Base-by-base conservation (phyloP, 1,140 invertebrate species). In the Carposina sasakii region DNA sequence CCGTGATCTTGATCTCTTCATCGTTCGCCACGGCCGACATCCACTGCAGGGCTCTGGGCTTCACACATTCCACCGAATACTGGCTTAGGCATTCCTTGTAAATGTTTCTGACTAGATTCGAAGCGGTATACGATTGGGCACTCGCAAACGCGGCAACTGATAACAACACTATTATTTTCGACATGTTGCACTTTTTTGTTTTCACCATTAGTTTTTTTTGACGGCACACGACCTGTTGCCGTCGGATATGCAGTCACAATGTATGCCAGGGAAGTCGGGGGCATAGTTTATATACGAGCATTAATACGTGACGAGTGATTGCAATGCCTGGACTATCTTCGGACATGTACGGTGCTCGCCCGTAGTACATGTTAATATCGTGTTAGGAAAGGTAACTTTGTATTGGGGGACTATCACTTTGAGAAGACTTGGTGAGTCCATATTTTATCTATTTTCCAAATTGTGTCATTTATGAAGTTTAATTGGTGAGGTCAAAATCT, bases 21-120 rank as follows among this genome's bases (percentile, higher is more conserved):
- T 91, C 86, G 50, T 90, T 87, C 19, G 87, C 76, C 2, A 90
- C 91, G 17, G 87, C 79, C 52, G 88, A 90, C 30, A 94, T 86
- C 87, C 92, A 94, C 36, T 89, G 82, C 51, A 94, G 69, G 12
- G 93, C 88, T 74, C 92, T 93, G 8, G 93, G 93, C 61, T 92
- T 91, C 28, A 91, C 90, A 77, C 93, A 94, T 42, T 86, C 85
- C 39, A 89, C 77, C 33, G 89, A 90, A 60, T 90, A 88, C 57
- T 89, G 86, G 60, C 88, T 87, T 10, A 91, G 63, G 62, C 91
- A 92, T 71, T 87, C 84, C 26, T 86, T 71, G 65, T 91, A 91
- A 65, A 91, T 88, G 56, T 90, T 89, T 44, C 77, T 77, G 9
- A 88, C 78, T 60, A 91, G 67, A 45, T 88, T 88, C 1, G 87